Conservation (phyloP, 1,140 invertebrate species). For the Paralvinella palmiformis region DNA sequence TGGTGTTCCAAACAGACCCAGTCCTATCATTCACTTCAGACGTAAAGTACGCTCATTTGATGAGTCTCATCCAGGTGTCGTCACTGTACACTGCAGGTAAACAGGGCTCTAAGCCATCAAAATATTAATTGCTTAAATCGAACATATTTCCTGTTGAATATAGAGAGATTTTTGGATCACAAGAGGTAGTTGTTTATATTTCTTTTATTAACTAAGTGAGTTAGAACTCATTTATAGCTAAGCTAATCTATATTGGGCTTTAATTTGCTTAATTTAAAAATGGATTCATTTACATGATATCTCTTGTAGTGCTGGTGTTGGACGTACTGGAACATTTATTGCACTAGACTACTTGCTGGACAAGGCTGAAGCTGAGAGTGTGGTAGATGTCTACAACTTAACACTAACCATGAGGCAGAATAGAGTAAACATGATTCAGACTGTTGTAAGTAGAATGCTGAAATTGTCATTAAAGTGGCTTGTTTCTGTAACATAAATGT, state of each 20-base stretch:
- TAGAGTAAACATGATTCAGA: constrained; percentile 92
- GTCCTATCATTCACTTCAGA: constrained; percentile 18
- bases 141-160: too few relatives aligned
- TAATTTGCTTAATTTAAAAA: too few relatives aligned
- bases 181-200: too few relatives aligned
- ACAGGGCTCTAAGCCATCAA: too few relatives aligned
- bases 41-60: constrained; percentile 19
- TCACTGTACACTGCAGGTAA: constrained; percentile 28
- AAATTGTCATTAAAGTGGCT: too few relatives aligned
- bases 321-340: constrained; percentile 94
- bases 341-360: constrained; percentile 87
- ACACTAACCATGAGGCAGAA: constrained; percentile 94
- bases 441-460: constrained; percentile 47
- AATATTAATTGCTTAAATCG: too few relatives aligned
- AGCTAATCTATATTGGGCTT: too few relatives aligned
- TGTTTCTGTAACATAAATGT: too few relatives aligned
- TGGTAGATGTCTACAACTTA: constrained; percentile 93
- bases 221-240: too few relatives aligned
- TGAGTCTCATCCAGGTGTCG: constrained; percentile 12
- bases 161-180: too few relatives aligned
- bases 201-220: too few relatives aligned
- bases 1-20: constrained; percentile 23
- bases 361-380: constrained; percentile 55
- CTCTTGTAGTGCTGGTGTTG: constrained; percentile 94
- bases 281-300: too few relatives aligned